Conservation (phyloP, 2,888 invertebrate genomes). For the Macrostomum cliftonense region DNA sequence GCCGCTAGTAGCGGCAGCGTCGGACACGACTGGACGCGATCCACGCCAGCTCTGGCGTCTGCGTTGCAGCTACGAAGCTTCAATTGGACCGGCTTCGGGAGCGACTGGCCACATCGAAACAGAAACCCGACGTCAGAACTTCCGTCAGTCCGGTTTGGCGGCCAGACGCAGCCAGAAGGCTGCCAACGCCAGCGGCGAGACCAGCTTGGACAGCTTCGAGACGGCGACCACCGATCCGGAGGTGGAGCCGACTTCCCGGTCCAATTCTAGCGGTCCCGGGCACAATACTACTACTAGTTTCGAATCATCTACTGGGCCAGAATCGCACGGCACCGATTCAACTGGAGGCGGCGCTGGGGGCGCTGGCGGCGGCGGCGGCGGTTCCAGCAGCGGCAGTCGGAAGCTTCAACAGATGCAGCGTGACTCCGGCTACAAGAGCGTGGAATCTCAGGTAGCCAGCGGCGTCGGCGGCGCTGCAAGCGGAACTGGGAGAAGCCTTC, state of each 20-base stretch:
- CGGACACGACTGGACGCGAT: too few species aligned
- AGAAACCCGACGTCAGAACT: conserved; percentile 5
- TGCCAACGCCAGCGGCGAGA: conserved; percentile 27
- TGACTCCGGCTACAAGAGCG: conserved; percentile 39
- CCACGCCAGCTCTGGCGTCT: too few species aligned
- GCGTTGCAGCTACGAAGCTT: too few species aligned
- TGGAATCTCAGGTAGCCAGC: too few species aligned
- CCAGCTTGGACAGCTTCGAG: conserved; percentile 41
- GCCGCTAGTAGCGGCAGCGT: too few species aligned
- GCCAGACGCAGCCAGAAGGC: background rate
- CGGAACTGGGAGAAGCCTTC: too few species aligned
- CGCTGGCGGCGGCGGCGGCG: conserved; percentile 9
- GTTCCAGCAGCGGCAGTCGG: conserved; percentile 31
- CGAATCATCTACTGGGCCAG: conserved; percentile 30
- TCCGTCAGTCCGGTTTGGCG: background rate
- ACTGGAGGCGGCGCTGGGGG: conserved; percentile 14
- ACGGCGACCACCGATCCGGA: conserved; percentile 30
- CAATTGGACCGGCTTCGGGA: too few species aligned
- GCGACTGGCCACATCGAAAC: background rate
- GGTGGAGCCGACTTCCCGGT: conserved; percentile 17
- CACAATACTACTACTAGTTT: conserved; percentile 39
- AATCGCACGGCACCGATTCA: conserved; percentile 38
- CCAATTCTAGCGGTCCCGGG: conserved; percentile 27
- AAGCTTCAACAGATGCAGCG: conserved; percentile 35
- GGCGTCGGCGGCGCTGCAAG: too few species aligned